Percentiles rank a stretch among this genome's conserved stretches.
Evolutionary conservation across 2,888 invertebrate species (phyloP).

Genomic region (Torymus tubicola): DNA sequence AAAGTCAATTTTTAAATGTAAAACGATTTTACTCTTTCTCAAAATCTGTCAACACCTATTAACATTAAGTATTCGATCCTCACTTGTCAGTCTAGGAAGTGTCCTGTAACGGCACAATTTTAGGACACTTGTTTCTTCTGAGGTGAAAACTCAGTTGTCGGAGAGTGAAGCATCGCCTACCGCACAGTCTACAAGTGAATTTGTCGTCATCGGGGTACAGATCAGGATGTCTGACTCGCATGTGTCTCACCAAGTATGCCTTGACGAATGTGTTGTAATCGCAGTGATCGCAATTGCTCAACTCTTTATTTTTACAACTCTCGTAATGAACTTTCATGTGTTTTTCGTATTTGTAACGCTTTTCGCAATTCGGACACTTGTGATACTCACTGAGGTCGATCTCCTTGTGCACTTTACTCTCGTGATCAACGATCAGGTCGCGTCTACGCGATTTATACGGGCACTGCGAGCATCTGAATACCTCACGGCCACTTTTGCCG

Average conservation of each 20-base stretch:
- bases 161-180: not conserved
- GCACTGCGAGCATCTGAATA: too few relatives aligned
- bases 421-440: too few relatives aligned
- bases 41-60: too few relatives aligned
- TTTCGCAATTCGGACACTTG: conserved; percentile 20
- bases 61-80: too few relatives aligned
- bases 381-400: conserved; percentile 1
- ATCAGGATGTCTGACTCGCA: not conserved
- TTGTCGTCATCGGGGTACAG: not conserved
- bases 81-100: too few relatives aligned
- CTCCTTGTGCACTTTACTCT: too few relatives aligned
- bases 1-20: too few relatives aligned
- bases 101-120: too few relatives aligned
- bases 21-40: too few relatives aligned
- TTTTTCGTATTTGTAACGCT: not conserved
- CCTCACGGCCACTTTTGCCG: too few relatives aligned
- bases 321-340: not conserved
- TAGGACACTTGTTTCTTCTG: not conserved
- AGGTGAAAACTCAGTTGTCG: not conserved
- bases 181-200: not conserved
- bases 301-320: not conserved
- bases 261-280: not conserved
- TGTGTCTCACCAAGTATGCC: not conserved
- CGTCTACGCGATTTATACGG: too few relatives aligned
- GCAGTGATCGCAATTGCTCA: not conserved